These are phyloP conservation scores for Aulostomus chinensis DNA, from an alignment of 2,797 vertebrate genomes.

Conservation along the genomic window DNA sequence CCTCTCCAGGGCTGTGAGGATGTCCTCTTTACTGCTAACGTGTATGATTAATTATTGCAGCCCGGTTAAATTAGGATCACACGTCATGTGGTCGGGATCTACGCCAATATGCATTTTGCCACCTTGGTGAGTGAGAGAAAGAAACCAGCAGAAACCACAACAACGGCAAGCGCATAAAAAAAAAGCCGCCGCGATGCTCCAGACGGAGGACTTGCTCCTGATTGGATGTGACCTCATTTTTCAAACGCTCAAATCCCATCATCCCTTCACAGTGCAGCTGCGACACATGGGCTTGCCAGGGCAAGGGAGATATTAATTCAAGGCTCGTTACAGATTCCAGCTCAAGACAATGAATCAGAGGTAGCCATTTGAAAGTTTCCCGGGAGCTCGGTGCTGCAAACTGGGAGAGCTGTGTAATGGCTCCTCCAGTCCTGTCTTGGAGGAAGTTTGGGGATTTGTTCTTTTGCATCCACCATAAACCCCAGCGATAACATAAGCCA, in stretches of 20 bases:
- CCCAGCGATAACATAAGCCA: constrained; percentile 37
- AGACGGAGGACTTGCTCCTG: constrained; percentile 40
- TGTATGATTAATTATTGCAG: constrained; percentile 49
- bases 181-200: constrained; percentile 27
- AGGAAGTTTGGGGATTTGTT: constrained; percentile 49
- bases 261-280: constrained; percentile 51
- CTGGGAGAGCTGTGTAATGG: constrained; percentile 16
- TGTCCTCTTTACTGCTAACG: constrained; percentile 31
- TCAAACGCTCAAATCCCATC: constrained; percentile 48
- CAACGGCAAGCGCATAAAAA: constrained; percentile 41
- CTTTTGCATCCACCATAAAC: constrained; percentile 36
- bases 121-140: background rate
- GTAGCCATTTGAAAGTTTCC: constrained; percentile 33
- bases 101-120: constrained; percentile 26
- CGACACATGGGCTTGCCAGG: constrained; percentile 25
- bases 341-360: constrained; percentile 11
- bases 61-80: constrained; percentile 25
- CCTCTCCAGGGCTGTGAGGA: constrained; percentile 9
- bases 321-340: background rate
- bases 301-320: constrained; percentile 16
- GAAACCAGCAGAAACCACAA: constrained; percentile 6
- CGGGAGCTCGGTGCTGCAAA: constrained; percentile 18
- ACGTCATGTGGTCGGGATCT: constrained; percentile 33
- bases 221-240: constrained; percentile 67
- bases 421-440: constrained; percentile 23